Percentiles rank a stretch among this genome's conserved stretches.
Evolutionary conservation across 2,888 invertebrate genomes (phyloP).

Genomic region (Yponomeuta evonymella): DNA sequence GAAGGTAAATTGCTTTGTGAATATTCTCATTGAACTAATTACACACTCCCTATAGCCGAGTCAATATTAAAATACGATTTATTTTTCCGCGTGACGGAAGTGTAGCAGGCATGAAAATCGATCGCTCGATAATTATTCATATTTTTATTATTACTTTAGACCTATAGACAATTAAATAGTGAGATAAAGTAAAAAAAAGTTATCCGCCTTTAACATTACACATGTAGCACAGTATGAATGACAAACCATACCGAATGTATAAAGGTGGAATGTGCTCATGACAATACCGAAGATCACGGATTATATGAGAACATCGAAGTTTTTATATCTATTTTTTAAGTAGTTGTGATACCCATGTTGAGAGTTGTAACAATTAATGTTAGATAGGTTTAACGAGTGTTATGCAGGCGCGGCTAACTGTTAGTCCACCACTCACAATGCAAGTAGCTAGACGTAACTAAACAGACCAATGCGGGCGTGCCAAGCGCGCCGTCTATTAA

Average conservation of each 20-base stretch:
- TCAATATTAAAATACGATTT: conserved; percentile 41
- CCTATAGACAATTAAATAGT: conserved; percentile 11
- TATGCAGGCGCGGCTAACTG: neutral
- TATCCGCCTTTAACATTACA: conserved; percentile 13
- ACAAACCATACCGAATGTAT: neutral
- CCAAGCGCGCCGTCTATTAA: conserved; percentile 51
- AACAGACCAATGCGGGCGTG: conserved; percentile 67
- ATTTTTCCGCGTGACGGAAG: neutral
- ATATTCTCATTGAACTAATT: conserved; percentile 28
- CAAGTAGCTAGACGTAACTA: conserved; percentile 35
- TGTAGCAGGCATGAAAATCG: neutral
- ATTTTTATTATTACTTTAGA: conserved; percentile 14
- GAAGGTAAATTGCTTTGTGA: conserved; percentile 46
- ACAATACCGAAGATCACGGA: conserved; percentile 46
- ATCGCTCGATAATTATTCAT: neutral
- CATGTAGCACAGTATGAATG: conserved; percentile 14
- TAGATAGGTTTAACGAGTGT: neutral
- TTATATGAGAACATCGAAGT: conserved; percentile 21
- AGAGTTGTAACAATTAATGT: conserved; percentile 13
- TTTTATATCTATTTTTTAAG: conserved; percentile 22
- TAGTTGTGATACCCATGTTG: conserved; percentile 15
- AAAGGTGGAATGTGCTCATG: conserved; percentile 38
- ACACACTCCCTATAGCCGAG: conserved; percentile 62
- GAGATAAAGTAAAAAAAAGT: conserved; percentile 6
- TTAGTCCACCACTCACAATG: conserved; percentile 13